A percentile compares a stretch with the other conserved stretches of the same genome.
These are phyloP conservation scores for Lasiommata megera DNA, from an alignment of 2,888 invertebrate genomes.

Conservation along the genomic window DNA sequence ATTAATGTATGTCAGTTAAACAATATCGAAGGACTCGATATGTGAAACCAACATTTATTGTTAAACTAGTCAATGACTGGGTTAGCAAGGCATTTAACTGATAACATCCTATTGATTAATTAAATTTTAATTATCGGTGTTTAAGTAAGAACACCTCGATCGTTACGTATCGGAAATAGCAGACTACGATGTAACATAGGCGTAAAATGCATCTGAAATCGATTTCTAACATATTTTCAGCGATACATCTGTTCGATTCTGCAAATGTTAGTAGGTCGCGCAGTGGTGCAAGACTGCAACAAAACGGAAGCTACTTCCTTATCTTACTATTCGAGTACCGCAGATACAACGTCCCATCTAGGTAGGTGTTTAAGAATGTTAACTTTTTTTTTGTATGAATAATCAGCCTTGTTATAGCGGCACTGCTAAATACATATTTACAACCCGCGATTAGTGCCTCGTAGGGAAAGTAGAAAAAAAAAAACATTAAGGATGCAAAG, in stretches of 20 bases:
- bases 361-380: too few relatives aligned
- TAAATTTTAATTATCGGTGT: too few relatives aligned
- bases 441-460: conserved; percentile 1
- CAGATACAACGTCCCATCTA: background rate
- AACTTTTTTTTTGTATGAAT: too few relatives aligned
- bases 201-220: conserved; percentile 41
- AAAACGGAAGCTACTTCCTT: conserved; percentile 42
- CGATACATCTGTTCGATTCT: conserved; percentile 39
- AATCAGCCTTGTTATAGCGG: background rate
- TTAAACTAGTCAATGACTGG: too few relatives aligned
- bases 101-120: too few relatives aligned
- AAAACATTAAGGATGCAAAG: conserved; percentile 71
- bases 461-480: conserved; percentile 47
- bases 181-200: conserved; percentile 44
- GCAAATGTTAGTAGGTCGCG: conserved; percentile 35
- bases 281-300: conserved; percentile 35
- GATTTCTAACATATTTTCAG: conserved; percentile 49
- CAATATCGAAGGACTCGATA: too few relatives aligned
- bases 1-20: too few relatives aligned
- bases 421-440: background rate
- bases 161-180: too few relatives aligned
- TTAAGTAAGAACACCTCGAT: too few relatives aligned
- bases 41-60: too few relatives aligned
- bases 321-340: conserved; percentile 35
- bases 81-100: too few relatives aligned